Conservation (phyloP, 2,797 vertebrate species). For the Hoplostethus atlanticus region DNA sequence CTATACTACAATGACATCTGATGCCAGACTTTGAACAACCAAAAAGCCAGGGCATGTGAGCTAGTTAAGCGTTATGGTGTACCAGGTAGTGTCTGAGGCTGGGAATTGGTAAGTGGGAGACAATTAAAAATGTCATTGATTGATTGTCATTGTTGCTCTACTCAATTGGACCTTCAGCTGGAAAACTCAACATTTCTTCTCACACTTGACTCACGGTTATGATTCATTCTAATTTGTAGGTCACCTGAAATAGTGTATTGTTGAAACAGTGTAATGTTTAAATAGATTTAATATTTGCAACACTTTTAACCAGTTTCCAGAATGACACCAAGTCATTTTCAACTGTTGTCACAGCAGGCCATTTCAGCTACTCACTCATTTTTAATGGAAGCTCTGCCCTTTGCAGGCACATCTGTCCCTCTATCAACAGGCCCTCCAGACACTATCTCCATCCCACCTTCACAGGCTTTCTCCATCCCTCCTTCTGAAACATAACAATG, state of each 20-base stretch:
- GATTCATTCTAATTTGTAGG: background rate
- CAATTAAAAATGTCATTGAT: background rate
- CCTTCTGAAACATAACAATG: conserved; percentile 31
- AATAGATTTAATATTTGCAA: background rate
- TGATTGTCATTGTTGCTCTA: background rate
- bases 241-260: background rate
- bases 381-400: conserved; percentile 82
- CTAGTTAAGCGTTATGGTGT: background rate
- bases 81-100: background rate
- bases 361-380: conserved; percentile 71
- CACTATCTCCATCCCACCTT: conserved; percentile 13
- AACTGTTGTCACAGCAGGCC: background rate
- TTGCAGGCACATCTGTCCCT: conserved; percentile 35
- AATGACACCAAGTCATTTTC: background rate
- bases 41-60: background rate
- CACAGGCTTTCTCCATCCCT: conserved; percentile 15
- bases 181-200: background rate
- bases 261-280: background rate
- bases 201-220: background rate
- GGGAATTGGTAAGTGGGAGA: background rate
- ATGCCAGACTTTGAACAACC: background rate
- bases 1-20: background rate
- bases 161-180: background rate
- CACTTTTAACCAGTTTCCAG: background rate
- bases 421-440: conserved; percentile 31